A percentile compares a stretch with the other conserved stretches of the same genome.
Evolutionary conservation across 1,140 invertebrate species (phyloP).

Genomic region (Meloidogyne chitwoodi): DNA sequence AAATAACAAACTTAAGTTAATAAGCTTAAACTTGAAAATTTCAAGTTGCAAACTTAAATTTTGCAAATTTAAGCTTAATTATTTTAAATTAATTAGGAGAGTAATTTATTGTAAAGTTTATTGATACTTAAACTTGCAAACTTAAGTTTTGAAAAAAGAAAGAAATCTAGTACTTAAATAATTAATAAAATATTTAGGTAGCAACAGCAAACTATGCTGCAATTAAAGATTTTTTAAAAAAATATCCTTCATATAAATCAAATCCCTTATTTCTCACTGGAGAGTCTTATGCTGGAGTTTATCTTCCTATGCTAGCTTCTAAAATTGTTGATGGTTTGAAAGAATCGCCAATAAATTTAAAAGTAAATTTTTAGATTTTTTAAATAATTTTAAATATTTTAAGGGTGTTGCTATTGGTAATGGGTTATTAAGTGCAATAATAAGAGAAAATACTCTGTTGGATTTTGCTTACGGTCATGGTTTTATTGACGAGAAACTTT

Average conservation of each 20-base stretch:
- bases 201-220: constrained; percentile 62
- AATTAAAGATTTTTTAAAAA: constrained; percentile 63
- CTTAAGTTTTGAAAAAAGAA: too few relatives aligned
- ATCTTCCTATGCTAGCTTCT: constrained; percentile 62
- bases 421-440: constrained; percentile 43
- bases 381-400: background rate
- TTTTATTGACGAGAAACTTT: constrained; percentile 47
- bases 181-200: constrained; percentile 27
- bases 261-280: constrained; percentile 63
- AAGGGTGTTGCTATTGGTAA: constrained; percentile 55
- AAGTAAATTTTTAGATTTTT: background rate
- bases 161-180: background rate
- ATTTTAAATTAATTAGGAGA: too few relatives aligned
- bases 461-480: constrained; percentile 49
- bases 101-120: too few relatives aligned
- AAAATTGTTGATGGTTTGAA: constrained; percentile 50
- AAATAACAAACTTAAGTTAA: too few relatives aligned
- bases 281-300: constrained; percentile 62
- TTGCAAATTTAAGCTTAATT: too few relatives aligned
- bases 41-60: too few relatives aligned
- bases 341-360: constrained; percentile 23
- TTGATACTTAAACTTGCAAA: too few relatives aligned
- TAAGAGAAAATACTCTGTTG: constrained; percentile 46
- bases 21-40: too few relatives aligned
- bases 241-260: constrained; percentile 63